These are phyloP conservation scores for Eolophus roseicapilla DNA, from an alignment of 2,113 vertebrate species.

Conservation along the genomic window DNA sequence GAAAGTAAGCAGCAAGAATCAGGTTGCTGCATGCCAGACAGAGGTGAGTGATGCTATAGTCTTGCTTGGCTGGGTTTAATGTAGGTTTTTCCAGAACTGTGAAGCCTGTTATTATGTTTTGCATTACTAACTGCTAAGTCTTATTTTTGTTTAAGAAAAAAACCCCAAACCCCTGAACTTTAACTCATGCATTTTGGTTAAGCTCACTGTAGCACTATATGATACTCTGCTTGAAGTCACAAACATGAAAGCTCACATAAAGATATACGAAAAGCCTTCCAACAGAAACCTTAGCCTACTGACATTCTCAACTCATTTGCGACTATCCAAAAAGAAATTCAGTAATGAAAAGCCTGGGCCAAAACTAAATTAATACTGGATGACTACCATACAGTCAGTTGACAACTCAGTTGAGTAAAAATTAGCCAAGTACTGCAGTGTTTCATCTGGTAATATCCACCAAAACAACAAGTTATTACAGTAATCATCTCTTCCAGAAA, in stretches of 20 bases:
- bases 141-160: neutral
- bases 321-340: neutral
- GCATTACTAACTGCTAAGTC: neutral
- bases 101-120: neutral
- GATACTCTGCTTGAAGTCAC: neutral
- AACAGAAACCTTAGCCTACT: neutral
- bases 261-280: neutral
- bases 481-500: neutral
- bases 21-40: accelerated
- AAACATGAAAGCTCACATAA: neutral
- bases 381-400: neutral
- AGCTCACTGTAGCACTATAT: neutral
- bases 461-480: neutral
- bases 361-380: neutral
- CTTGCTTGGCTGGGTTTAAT: neutral
- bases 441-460: neutral
- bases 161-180: neutral
- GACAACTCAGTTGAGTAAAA: neutral
- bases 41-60: neutral
- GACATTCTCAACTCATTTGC: neutral
- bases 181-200: neutral
- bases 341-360: neutral
- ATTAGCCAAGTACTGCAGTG: neutral
- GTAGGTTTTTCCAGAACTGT: neutral
- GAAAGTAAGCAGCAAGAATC: neutral